Conservation (phyloP, 2,888 invertebrate genomes). For the Leptopilina drosophilae region DNA sequence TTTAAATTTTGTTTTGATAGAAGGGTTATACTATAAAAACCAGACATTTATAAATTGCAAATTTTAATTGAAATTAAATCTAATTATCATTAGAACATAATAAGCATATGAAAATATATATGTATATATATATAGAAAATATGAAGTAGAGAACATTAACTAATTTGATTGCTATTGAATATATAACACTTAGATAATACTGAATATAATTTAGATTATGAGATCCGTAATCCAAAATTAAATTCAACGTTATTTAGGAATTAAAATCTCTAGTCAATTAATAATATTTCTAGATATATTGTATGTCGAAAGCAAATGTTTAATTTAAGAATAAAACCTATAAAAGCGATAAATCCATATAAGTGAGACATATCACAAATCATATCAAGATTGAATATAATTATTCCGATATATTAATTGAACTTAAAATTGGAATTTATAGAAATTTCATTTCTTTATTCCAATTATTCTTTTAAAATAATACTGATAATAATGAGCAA, state of each 20-base stretch:
- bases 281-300: background rate
- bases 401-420: too few species aligned
- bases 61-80: background rate
- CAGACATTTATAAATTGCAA: background rate
- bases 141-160: background rate
- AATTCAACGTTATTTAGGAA: background rate
- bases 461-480: too few species aligned
- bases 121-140: background rate
- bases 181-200: slow-evolving; percentile 6
- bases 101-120: background rate
- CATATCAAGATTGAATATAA: too few species aligned
- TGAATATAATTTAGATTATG: slow-evolving; percentile 8
- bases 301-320: too few species aligned
- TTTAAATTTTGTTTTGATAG: too few species aligned
- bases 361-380: too few species aligned
- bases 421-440: too few species aligned
- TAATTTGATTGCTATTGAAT: slow-evolving; percentile 1
- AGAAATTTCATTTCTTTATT: too few species aligned
- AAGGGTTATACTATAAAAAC: too few species aligned
- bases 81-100: background rate
- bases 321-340: too few species aligned
- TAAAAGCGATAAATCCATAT: too few species aligned
- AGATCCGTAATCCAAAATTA: slow-evolving; percentile 3
- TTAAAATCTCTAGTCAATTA: slow-evolving; percentile 4
- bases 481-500: too few species aligned